These are phyloP conservation scores for Ammodytes dubius DNA, from an alignment of 2,113 vertebrate species.

Conservation along the genomic window DNA sequence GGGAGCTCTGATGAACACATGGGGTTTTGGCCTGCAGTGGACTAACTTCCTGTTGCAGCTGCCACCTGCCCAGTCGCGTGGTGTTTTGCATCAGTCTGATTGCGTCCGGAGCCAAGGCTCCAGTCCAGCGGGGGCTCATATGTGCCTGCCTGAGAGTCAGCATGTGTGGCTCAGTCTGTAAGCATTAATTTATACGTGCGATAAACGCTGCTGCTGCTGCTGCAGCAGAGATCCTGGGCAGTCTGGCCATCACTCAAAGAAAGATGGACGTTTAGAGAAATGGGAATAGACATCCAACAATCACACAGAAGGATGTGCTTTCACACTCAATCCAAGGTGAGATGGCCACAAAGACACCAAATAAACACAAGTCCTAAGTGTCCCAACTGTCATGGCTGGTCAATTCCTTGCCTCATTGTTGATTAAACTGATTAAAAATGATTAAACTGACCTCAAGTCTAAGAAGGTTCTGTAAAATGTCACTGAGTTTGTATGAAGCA, in stretches of 20 bases:
- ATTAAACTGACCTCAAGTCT: conserved; percentile 43
- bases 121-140: conserved; percentile 30
- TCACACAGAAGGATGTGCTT: conserved; percentile 72
- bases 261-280: conserved; percentile 74
- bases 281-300: conserved; percentile 66
- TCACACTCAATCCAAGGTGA: conserved; percentile 61
- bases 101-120: conserved; percentile 51
- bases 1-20: conserved; percentile 47
- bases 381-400: conserved; percentile 15
- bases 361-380: conserved; percentile 43
- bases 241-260: conserved; percentile 60
- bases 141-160: conserved; percentile 14
- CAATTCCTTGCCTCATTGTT: conserved; percentile 10
- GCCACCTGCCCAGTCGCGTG: conserved; percentile 71
- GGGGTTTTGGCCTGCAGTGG: conserved; percentile 62
- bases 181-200: conserved; percentile 34
- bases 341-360: conserved; percentile 49
- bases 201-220: background rate
- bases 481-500: conserved; percentile 8
- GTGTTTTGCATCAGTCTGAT: conserved; percentile 71
- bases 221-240: conserved; percentile 20
- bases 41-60: conserved; percentile 73
- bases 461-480: conserved; percentile 42
- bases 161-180: conserved; percentile 19
- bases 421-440: background rate